Conservation (phyloP, 2,797 vertebrate species). For the Trachops cirrhosus region DNA sequence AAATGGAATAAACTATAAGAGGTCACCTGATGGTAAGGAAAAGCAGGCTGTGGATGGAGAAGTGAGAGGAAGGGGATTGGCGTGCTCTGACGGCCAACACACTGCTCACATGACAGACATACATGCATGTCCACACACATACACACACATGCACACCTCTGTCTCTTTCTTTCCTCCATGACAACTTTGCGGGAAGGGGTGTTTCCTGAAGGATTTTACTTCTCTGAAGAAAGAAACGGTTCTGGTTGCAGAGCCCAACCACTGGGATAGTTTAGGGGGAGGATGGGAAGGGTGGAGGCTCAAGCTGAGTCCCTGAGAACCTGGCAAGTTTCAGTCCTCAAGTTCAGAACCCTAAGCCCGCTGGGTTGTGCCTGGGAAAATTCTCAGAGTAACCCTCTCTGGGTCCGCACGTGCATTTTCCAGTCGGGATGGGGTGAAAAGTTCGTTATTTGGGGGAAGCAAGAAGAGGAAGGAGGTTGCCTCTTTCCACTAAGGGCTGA, state of each 20-base stretch:
- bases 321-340: background rate
- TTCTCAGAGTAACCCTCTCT: background rate
- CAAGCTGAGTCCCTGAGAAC: background rate
- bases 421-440: background rate
- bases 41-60: background rate
- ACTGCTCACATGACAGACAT: background rate
- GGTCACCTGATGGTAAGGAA: background rate
- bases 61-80: background rate
- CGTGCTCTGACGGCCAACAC: background rate
- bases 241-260: background rate
- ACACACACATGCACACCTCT: too few relatives aligned
- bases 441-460: constrained; percentile 38
- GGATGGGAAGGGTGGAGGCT: background rate
- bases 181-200: background rate
- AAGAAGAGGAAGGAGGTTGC: constrained; percentile 36
- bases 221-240: constrained; percentile 1
- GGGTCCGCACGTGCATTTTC: background rate
- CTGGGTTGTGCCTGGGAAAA: background rate
- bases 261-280: background rate
- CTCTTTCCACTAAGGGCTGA: constrained; percentile 35
- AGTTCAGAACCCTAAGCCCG: background rate
- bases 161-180: background rate
- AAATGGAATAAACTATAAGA: constrained; percentile 8
- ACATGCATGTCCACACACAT: accelerated
- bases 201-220: background rate